Percentiles rank a stretch among this genome's conserved stretches.
Evolutionary conservation across 2,113 vertebrate species (phyloP).

Genomic region (Aptenodytes forsteri): DNA sequence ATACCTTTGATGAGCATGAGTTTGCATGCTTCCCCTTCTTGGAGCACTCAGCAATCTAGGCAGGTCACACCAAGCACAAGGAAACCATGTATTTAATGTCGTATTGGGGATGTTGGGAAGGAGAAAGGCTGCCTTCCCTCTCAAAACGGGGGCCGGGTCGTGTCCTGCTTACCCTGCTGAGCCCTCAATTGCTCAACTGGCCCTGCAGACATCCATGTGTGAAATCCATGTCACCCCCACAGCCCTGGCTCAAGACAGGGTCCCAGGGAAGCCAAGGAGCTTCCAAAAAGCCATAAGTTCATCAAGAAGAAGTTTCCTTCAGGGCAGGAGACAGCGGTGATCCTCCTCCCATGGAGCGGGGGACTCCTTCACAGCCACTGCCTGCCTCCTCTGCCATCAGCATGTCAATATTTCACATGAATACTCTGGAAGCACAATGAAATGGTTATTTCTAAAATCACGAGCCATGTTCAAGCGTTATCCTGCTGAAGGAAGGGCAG

Average conservation of each 20-base stretch:
- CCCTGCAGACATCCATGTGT: rapidly evolving
- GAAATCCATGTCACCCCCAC: neutral
- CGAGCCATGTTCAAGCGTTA: rapidly evolving
- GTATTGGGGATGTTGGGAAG: neutral
- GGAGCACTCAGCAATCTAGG: neutral
- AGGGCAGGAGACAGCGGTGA: neutral
- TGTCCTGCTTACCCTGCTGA: neutral
- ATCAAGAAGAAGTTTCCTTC: neutral
- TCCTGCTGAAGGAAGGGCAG: neutral
- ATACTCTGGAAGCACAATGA: neutral
- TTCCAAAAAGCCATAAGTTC: neutral
- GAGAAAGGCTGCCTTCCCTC: neutral
- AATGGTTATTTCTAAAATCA: neutral
- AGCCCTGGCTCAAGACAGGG: neutral
- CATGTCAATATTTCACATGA: neutral
- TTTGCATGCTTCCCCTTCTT: neutral
- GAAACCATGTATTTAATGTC: neutral
- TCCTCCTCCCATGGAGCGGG: neutral
- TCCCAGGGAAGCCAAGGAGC: neutral
- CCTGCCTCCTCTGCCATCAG: neutral
- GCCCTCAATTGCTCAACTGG: neutral
- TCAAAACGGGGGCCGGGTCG: rapidly evolving
- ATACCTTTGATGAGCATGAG: neutral
- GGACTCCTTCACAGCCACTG: neutral
- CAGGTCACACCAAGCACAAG: neutral